Conservation (phyloP, 2,888 invertebrate species). For the Drosophila yooni region DNA sequence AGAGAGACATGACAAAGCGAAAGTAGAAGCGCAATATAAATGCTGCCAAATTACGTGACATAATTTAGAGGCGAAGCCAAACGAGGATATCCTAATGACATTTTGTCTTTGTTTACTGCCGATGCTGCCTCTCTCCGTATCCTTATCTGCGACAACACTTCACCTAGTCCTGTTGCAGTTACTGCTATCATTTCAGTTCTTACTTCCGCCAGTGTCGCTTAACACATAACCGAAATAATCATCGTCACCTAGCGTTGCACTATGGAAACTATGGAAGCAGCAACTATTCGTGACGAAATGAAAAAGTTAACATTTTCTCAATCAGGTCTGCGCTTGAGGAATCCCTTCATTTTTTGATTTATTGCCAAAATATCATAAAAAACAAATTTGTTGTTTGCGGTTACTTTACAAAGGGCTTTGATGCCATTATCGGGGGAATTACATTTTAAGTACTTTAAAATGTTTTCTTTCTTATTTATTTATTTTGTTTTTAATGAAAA, state of each 20-base stretch:
- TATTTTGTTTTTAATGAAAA: not conserved
- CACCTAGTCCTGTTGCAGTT: constrained; percentile 8
- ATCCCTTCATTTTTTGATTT: not conserved
- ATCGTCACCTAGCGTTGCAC: not conserved
- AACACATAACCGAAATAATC: not conserved
- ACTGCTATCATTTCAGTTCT: not conserved
- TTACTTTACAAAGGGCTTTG: not conserved
- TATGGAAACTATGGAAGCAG: not conserved
- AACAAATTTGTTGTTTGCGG: not conserved
- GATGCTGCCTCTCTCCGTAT: not conserved
- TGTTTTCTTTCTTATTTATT: not conserved
- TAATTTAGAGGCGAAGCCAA: constrained; percentile 63
- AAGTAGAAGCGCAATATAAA: constrained; percentile 29
- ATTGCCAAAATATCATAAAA: not conserved
- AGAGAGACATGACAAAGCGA: constrained; percentile 11
- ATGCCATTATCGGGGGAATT: not conserved
- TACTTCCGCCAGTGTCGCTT: constrained; percentile 1
- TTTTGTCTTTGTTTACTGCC: constrained; percentile 39
- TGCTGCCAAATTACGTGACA: constrained; percentile 68
- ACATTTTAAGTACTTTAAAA: constrained; percentile 1
- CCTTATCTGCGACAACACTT: not conserved
- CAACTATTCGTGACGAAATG: not conserved
- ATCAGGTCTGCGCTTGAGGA: not conserved
- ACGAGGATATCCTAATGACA: constrained; percentile 38
- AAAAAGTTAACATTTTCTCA: not conserved